Evolutionary conservation across 1,140 invertebrate genomes (phyloP).

Genomic region (Lethrus apterus): DNA sequence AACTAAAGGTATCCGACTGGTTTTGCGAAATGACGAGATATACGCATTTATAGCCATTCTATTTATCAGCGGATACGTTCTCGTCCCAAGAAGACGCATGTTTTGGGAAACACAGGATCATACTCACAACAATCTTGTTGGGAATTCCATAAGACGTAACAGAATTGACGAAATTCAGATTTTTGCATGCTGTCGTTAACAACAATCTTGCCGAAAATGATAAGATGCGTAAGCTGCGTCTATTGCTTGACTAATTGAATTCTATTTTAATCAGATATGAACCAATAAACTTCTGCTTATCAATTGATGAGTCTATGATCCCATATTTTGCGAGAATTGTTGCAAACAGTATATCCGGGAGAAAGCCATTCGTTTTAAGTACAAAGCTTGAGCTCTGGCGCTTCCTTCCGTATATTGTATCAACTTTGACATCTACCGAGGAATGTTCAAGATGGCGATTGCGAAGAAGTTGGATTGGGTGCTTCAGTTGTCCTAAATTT

Average conservation of each 20-base stretch:
- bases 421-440: not conserved
- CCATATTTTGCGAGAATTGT: conserved; percentile 33
- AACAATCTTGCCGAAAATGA: not conserved
- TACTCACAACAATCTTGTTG: conserved; percentile 9
- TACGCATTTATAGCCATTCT: not conserved
- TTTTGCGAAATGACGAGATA: conserved; percentile 1
- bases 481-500: no score
- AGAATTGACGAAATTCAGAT: conserved; percentile 3
- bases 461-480: no score
- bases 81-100: not conserved
- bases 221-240: not conserved
- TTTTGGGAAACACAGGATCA: conserved; percentile 5
- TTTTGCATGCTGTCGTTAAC: not conserved
- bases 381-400: conserved; percentile 20
- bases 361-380: conserved; percentile 35
- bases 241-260: not conserved
- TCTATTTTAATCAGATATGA: not conserved
- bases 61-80: conserved; percentile 6
- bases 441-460: no score
- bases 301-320: conserved; percentile 35
- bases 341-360: conserved; percentile 34
- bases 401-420: not conserved
- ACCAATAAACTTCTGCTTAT: not conserved
- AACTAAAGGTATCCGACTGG: not conserved
- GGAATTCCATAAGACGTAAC: conserved; percentile 1